A percentile compares a stretch with the other conserved stretches of the same genome.
Evolutionary conservation across 1,140 invertebrate species (phyloP).

Genomic region (Bombus soroeensis): DNA sequence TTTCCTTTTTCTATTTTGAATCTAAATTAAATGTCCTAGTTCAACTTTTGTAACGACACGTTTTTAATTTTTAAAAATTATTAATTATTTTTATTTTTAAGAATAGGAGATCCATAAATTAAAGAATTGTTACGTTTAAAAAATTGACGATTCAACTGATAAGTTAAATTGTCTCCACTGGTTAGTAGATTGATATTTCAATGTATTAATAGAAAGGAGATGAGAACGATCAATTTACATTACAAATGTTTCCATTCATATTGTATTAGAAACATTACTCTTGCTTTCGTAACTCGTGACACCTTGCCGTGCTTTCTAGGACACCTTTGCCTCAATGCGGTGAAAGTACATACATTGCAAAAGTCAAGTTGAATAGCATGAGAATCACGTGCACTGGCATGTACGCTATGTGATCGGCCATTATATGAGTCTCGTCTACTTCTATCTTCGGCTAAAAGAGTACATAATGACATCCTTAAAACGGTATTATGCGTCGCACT

Average conservation of each 20-base stretch:
- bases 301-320: conserved; percentile 32
- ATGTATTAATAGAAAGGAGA: background rate
- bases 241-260: background rate
- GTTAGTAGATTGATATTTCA: background rate
- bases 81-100: too few relatives aligned
- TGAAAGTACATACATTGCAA: conserved; percentile 75
- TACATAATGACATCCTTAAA: background rate
- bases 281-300: conserved; percentile 54
- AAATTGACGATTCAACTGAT: background rate
- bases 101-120: background rate
- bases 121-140: background rate
- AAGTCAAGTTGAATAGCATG: conserved; percentile 80
- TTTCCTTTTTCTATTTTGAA: too few relatives aligned
- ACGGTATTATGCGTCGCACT: background rate
- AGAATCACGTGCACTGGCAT: conserved; percentile 63
- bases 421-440: background rate
- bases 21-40: too few relatives aligned
- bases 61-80: too few relatives aligned
- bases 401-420: conserved; percentile 17
- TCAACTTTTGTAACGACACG: too few relatives aligned
- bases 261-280: background rate
- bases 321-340: conserved; percentile 50
- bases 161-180: background rate
- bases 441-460: background rate
- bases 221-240: background rate